Conservation (phyloP, 1,140 invertebrate species). For the Mercenaria mercenaria region DNA sequence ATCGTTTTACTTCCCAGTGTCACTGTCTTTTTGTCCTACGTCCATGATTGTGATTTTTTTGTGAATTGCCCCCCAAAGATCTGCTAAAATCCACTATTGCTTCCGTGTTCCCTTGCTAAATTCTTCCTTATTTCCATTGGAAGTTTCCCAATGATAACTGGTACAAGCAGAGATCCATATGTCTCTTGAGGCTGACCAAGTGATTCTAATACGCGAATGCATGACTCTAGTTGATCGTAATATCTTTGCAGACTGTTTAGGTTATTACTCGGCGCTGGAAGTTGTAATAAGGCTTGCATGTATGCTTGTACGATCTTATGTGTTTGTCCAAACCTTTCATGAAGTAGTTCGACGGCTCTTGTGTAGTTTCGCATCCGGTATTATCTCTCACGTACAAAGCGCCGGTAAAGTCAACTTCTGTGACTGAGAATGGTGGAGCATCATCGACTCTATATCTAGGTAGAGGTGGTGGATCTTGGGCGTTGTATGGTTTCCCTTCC, state of each 20-base stretch:
- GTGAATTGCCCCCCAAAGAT: neutral
- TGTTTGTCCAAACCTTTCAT: slow-evolving; percentile 53
- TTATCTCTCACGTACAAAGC: too few relatives aligned
- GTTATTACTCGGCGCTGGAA: slow-evolving; percentile 27
- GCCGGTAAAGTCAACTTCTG: too few relatives aligned
- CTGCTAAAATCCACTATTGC: neutral
- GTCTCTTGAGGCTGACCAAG: neutral
- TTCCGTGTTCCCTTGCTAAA: neutral
- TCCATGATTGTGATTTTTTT: neutral
- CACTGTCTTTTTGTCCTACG: neutral
- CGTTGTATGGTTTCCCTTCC: too few relatives aligned
- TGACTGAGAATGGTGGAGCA: too few relatives aligned
- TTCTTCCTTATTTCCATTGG: neutral
- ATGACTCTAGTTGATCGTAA: slow-evolving; percentile 51
- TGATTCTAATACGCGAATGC: slow-evolving; percentile 8
- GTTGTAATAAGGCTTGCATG: slow-evolving; percentile 51
- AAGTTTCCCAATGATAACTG: slow-evolving; percentile 1
- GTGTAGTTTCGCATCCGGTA: too few relatives aligned
- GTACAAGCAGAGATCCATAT: neutral
- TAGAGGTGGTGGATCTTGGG: too few relatives aligned
- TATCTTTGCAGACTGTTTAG: slow-evolving; percentile 40
- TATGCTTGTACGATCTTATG: slow-evolving; percentile 61
- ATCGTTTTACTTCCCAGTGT: neutral
- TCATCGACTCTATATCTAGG: too few relatives aligned
- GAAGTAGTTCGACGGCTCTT: slow-evolving; percentile 42